phyloP scores from a whole-genome alignment of 23 tunicate species.

The Pegea sp. region DNA sequence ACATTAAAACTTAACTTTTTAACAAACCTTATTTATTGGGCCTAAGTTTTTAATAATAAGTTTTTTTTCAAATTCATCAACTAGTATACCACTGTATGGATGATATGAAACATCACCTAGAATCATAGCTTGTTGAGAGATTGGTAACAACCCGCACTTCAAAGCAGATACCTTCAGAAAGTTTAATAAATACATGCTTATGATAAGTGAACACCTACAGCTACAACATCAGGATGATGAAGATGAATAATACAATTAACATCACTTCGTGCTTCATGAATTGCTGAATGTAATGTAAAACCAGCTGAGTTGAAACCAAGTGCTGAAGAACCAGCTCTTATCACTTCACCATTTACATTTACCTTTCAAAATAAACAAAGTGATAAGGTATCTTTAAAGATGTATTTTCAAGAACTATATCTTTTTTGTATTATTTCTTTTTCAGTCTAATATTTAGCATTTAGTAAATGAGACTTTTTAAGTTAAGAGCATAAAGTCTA shows the following conservation, averaged over 20 bases:
- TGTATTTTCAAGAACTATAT: too few species aligned
- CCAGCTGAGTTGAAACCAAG: constrained; percentile 54
- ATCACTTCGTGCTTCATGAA: constrained; percentile 77
- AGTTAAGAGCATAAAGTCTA: too few species aligned
- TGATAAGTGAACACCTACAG: too few species aligned
- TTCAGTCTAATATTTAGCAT: too few species aligned
- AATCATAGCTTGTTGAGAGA: constrained; percentile 73
- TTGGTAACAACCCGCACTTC: constrained; percentile 72
- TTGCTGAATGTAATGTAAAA: constrained; percentile 75
- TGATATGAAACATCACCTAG: constrained; percentile 90
- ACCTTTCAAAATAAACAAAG: too few species aligned
- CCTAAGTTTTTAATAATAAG: constrained; percentile 68
- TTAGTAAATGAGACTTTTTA: too few species aligned
- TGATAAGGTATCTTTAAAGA: too few species aligned
- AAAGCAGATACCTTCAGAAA: constrained; percentile 36
- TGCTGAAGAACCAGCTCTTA: constrained; percentile 50
- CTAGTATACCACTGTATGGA: constrained; percentile 47
- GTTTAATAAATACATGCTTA: too few species aligned
- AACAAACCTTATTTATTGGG: constrained; percentile 65
- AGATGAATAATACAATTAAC: constrained; percentile 75
- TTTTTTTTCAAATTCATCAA: constrained; percentile 62
- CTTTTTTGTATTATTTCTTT: too few species aligned
- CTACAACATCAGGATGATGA: too few species aligned
- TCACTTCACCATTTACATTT: constrained; percentile 79
- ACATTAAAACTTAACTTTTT: background rate